Base-by-base conservation (phyloP, 2,113 vertebrate species). In the Tinamus guttatus region DNA sequence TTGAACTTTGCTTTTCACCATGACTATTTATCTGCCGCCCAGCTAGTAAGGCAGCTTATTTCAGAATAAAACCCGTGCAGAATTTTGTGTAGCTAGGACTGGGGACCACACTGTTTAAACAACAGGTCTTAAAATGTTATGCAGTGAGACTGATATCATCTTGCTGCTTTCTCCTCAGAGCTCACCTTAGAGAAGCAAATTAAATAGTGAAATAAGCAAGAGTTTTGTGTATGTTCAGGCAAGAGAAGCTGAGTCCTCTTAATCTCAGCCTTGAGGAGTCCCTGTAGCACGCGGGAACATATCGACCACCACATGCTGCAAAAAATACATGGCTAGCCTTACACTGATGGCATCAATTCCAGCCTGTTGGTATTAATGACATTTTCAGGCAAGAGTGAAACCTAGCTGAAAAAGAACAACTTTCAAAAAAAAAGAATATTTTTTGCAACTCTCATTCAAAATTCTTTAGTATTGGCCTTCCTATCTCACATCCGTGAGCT, bases 301-400 rank as follows among this genome's bases (percentile, higher is more conserved):
- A 56, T 40, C 51, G 69, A 64, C 62, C 60, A 68, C 7, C 8
- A 43, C 58, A 41, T 60, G 43, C 64, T 70, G 40, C n/a, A 85
- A 70, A 63, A 92, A 94, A 80, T 14, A 36, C 25, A 32, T 28
- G 27, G 17, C 75, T 75, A 85, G 49, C 27, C 85, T 89, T 71
- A 73, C 43, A 73, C 54, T 24, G 27, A 52, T 68, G 49, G 4
- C 49, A 62, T 85, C 47, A 62, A 49, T 73, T 94, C 79, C 76
- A 88, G 36, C 24, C 69, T 3, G 15, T 64, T 81, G 76, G 75
- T 59, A 70, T 68, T 68, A 86, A 89, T 65, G 40, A 87, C 3
- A 1, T 79, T 90, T 89, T 65, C 74, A 90, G 58, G 52, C 38
- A 86, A 73, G 36, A 92, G 34, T 78, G 77, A 93, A 90, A 87